Evolutionary conservation across 2,113 vertebrate species (phyloP).

Genomic region (Tenrec ecaudatus): DNA sequence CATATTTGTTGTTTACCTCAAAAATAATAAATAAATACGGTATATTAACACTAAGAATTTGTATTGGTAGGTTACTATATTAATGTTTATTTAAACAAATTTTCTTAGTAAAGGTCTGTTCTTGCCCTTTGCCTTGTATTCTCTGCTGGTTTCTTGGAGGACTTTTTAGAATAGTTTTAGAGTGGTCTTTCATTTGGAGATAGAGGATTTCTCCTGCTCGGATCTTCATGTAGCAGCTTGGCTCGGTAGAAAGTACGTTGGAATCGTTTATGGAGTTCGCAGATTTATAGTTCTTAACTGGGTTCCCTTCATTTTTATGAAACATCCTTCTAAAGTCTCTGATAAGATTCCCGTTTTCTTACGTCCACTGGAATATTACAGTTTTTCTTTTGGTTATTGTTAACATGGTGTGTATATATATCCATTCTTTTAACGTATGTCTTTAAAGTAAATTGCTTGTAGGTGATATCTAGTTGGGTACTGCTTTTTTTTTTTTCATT

Average conservation of each 20-base stretch:
- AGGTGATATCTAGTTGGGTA: background rate
- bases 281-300: background rate
- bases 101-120: background rate
- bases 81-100: background rate
- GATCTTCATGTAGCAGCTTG: constrained; percentile 1
- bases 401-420: constrained; percentile 9
- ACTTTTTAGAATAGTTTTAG: background rate
- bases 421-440: constrained; percentile 26
- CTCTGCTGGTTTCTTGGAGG: background rate
- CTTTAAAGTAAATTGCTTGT: constrained; percentile 26
- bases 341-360: constrained; percentile 1
- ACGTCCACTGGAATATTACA: constrained; percentile 23
- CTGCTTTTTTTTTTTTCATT: background rate
- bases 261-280: constrained; percentile 29
- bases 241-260: background rate
- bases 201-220: constrained; percentile 14
- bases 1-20: constrained; percentile 25
- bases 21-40: constrained; percentile 22
- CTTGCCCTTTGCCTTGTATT: background rate
- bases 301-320: constrained; percentile 30
- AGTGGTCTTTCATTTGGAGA: background rate
- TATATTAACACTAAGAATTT: background rate
- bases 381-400: constrained; percentile 51
- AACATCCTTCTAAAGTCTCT: constrained; percentile 16
- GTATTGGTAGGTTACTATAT: background rate